Base-by-base conservation (phyloP, 2,797 vertebrate genomes). In the Clarias pachynema region DNA sequence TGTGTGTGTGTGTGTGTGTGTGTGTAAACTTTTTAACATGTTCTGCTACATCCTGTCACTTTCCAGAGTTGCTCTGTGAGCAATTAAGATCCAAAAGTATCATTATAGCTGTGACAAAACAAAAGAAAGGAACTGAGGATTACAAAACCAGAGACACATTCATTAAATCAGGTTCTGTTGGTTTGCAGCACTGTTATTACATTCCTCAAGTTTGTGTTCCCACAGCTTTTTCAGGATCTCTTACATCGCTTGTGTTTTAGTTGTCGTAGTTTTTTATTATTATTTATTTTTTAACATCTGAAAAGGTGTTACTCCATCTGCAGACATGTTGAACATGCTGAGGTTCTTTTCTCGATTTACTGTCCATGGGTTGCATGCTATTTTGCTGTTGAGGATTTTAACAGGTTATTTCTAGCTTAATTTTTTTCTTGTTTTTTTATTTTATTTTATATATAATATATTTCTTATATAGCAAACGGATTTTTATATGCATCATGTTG, bases 131-230 rank as follows among this genome's bases (percentile, higher is more conserved):
- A 85, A 81, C 49, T 68, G 1, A 26, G n/a, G 26, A 75, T 79
- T 22, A 34, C 0, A n/a, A 65, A 65, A 44, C 10, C 84, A 34
- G 53, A 18, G 62, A 29, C 24, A 31, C 66, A 81, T 81, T 85
- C 60, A 10, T 24, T 16, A 22, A 74, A 75, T 68, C 84, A 59
- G 84, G 84, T 81, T 85, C 2, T 40, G 84, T 85, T 26, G 24
- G 70, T 85, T 75, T 18, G n/a, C 31, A 37, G 15, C 15, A 10
- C 56, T 80, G 53, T 26, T 14, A 44, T 57, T 65, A 24, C 34
- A 29, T 73, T 82, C 26, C 34, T 72, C 34, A 44, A 31, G 56
- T 74, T n/a, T 56, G 77, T 22, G 15, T 53, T 72, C 37, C 2
- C 77, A 29, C 31, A 60, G 0, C 10, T 7, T 14, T 0, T 66